Percentiles rank a stretch among this genome's conserved stretches.
Evolutionary conservation across 2,797 vertebrate species (phyloP).

Genomic region (Ciconia nigra): DNA sequence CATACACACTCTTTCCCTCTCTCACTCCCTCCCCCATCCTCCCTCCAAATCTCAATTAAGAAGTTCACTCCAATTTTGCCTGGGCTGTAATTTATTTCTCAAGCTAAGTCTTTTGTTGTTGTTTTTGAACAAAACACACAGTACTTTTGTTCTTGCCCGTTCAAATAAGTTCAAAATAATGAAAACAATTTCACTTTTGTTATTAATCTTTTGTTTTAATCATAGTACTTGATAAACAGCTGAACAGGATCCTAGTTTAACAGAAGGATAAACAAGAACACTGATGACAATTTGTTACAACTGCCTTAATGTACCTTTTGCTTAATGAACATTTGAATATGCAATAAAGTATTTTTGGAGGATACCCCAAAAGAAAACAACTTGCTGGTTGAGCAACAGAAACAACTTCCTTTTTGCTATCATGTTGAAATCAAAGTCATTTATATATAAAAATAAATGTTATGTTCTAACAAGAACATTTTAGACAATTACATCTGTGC

Average conservation of each 20-base stretch:
- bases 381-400: constrained; percentile 94
- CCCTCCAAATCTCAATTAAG: constrained; percentile 46
- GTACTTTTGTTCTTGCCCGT: constrained; percentile 51
- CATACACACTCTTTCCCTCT: background rate
- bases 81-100: constrained; percentile 31
- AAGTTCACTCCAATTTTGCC: constrained; percentile 48
- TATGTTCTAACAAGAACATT: constrained; percentile 77
- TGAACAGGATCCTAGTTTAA: constrained; percentile 69
- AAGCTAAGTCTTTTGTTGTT: constrained; percentile 3
- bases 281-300: constrained; percentile 65
- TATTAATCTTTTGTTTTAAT: constrained; percentile 69
- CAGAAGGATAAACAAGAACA: constrained; percentile 65
- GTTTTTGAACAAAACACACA: constrained; percentile 32
- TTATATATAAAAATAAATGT: constrained; percentile 82
- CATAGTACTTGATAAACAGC: constrained; percentile 65
- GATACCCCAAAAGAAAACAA: constrained; percentile 83
- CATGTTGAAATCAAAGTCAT: constrained; percentile 73
- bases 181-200: constrained; percentile 64
- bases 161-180: constrained; percentile 66
- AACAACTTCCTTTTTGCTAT: constrained; percentile 69
- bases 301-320: constrained; percentile 70
- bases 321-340: constrained; percentile 71
- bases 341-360: constrained; percentile 67
- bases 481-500: constrained; percentile 80
- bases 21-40: background rate